A percentile compares a stretch with the other conserved stretches of the same genome.
Conservation (phyloP, 1,140 invertebrate genomes). For the Steinernema feltiae region DNA sequence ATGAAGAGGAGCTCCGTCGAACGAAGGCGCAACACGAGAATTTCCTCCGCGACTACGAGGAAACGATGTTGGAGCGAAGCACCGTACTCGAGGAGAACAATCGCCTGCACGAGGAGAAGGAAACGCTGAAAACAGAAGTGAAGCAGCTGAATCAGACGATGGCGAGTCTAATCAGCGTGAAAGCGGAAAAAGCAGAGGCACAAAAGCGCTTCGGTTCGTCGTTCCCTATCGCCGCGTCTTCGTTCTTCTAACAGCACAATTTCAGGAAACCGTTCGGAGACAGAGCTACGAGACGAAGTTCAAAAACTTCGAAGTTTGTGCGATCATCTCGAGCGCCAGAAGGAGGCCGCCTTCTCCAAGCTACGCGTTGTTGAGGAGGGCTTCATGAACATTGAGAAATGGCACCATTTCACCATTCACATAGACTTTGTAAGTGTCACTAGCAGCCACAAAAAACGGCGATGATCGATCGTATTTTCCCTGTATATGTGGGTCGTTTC, state of each 20-base stretch:
- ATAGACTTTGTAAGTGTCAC: conserved; percentile 20
- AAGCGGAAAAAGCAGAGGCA: conserved; percentile 6
- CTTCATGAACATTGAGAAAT: conserved; percentile 19
- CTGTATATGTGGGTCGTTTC: conserved; percentile 32
- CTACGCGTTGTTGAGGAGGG: background rate
- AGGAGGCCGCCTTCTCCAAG: conserved; percentile 9
- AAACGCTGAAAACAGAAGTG: conserved; percentile 11
- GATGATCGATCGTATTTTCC: conserved; percentile 26
- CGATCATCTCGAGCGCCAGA: conserved; percentile 6
- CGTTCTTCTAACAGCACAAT: background rate
- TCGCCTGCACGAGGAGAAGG: conserved; percentile 27
- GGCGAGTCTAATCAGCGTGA: background rate
- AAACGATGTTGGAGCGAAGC: conserved; percentile 35
- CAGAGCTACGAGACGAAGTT: conserved; percentile 3
- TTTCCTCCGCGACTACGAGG: conserved; percentile 34
- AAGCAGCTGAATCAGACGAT: conserved; percentile 22
- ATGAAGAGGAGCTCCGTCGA: background rate
- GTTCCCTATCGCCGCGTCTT: too few relatives aligned
- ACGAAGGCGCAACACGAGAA: conserved; percentile 25
- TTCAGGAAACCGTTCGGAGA: conserved; percentile 18
- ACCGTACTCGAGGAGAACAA: conserved; percentile 35
- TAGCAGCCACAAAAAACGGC: too few relatives aligned
- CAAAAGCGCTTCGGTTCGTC: background rate
- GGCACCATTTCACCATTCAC: conserved; percentile 11
- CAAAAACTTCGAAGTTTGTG: background rate